phyloP scores from a whole-genome alignment of 1,140 invertebrate genomes.

The Zaprionus gabonicus region DNA sequence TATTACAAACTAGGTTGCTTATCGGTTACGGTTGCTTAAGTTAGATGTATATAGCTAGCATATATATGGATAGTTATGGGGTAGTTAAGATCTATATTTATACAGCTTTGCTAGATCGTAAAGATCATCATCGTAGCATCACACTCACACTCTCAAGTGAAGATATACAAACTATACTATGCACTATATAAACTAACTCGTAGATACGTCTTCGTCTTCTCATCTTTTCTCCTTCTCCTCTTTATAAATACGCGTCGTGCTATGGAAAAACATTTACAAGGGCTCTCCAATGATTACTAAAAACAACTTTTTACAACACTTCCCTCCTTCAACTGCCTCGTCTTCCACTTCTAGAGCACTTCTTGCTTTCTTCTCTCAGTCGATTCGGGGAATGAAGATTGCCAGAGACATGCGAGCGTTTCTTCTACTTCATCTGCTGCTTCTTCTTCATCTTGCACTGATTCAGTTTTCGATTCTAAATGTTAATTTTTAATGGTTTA shows the following conservation, averaged over 20 bases:
- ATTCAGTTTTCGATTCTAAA: conserved; percentile 31
- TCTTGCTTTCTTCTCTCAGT: conserved; percentile 16
- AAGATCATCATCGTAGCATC: conserved; percentile 63
- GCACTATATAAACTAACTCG: conserved; percentile 3
- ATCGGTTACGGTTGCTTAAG: conserved; percentile 16
- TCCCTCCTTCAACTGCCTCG: neutral
- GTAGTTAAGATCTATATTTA: conserved; percentile 47
- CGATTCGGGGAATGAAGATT: conserved; percentile 45
- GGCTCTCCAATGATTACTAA: conserved; percentile 61
- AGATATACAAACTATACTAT: conserved; percentile 3
- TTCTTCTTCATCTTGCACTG: conserved; percentile 5
- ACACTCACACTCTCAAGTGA: conserved; percentile 59
- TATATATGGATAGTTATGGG: neutral
- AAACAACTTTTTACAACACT: conserved; percentile 74
- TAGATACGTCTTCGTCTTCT: neutral
- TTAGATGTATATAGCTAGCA: conserved; percentile 1
- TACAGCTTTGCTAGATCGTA: conserved; percentile 68
- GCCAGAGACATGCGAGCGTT: conserved; percentile 46
- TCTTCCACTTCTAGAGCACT: conserved; percentile 5
- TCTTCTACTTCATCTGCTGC: neutral
- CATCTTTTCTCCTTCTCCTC: neutral
- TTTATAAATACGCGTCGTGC: conserved; percentile 38
- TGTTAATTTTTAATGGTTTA: conserved; percentile 45
- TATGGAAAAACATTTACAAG: conserved; percentile 63
- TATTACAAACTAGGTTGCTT: conserved; percentile 71